phyloP scores from a whole-genome alignment of 2,113 vertebrate genomes.

The Anas platyrhynchos region DNA sequence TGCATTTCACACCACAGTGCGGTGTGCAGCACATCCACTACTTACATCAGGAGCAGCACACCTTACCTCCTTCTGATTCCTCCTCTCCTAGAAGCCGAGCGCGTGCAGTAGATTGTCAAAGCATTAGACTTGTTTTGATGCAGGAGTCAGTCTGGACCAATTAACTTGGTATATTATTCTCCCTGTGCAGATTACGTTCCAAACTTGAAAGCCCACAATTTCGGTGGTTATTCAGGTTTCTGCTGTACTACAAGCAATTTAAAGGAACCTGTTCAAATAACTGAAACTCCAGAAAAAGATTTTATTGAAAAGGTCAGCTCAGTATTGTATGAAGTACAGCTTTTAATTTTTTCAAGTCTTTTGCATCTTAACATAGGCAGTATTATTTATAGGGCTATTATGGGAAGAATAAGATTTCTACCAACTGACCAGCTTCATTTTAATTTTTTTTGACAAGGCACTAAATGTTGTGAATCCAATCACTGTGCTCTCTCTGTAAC shows the following conservation, averaged over 20 bases:
- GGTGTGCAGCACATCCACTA: background rate
- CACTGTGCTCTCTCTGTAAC: constrained; percentile 43
- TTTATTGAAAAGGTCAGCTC: background rate
- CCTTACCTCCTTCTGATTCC: background rate
- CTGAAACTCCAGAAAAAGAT: background rate
- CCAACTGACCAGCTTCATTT: constrained; percentile 12
- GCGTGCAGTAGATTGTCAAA: constrained; percentile 52
- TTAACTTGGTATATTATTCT: background rate
- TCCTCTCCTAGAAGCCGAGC: background rate
- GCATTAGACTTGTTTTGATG: constrained; percentile 15
- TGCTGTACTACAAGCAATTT: background rate
- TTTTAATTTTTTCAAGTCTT: background rate
- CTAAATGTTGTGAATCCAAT: constrained; percentile 67
- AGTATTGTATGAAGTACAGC: background rate
- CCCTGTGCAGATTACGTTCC: background rate
- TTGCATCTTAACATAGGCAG: background rate
- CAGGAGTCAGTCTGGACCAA: background rate
- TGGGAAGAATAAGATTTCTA: background rate
- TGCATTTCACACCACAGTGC: background rate
- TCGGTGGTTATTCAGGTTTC: background rate
- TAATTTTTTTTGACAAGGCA: constrained; percentile 66
- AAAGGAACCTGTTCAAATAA: background rate
- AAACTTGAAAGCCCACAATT: background rate
- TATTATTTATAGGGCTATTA: background rate
- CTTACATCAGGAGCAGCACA: background rate